A percentile compares a stretch with the other conserved stretches of the same genome.
These are phyloP conservation scores for Piezodorus guildinii DNA, from an alignment of 1,140 invertebrate genomes.

Conservation along the genomic window DNA sequence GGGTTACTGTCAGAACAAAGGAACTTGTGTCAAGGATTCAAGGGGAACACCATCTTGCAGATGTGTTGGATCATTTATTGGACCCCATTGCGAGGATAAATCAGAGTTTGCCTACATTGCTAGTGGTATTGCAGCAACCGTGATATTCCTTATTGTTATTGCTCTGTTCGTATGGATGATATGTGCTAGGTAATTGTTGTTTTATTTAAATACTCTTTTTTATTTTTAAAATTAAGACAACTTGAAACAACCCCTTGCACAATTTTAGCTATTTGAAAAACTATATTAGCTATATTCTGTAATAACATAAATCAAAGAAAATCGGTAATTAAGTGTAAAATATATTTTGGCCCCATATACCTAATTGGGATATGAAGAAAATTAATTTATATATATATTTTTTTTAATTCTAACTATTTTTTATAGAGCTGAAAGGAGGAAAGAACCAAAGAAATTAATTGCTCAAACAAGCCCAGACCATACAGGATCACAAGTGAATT, in stretches of 20 bases:
- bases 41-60: conserved; percentile 72
- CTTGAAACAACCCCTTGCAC: too few relatives aligned
- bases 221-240: neutral
- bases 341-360: too few relatives aligned
- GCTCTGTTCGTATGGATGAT: conserved; percentile 95
- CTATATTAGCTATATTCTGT: too few relatives aligned
- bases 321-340: too few relatives aligned
- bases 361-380: too few relatives aligned
- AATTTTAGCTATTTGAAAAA: too few relatives aligned
- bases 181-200: conserved; percentile 59
- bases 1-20: conserved; percentile 82
- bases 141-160: conserved; percentile 82
- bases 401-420: conserved; percentile 5
- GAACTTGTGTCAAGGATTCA: conserved; percentile 75
- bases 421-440: conserved; percentile 58
- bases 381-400: too few relatives aligned
- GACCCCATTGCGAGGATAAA: conserved; percentile 78
- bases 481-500: conserved; percentile 86
- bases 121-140: conserved; percentile 80
- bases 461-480: conserved; percentile 68
- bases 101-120: conserved; percentile 91
- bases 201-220: neutral
- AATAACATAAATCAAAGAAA: too few relatives aligned
- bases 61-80: conserved; percentile 83
- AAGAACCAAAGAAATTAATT: conserved; percentile 78